phyloP scores from a whole-genome alignment of 2,888 invertebrate species.

The Heteromyza rotundicornis region DNA sequence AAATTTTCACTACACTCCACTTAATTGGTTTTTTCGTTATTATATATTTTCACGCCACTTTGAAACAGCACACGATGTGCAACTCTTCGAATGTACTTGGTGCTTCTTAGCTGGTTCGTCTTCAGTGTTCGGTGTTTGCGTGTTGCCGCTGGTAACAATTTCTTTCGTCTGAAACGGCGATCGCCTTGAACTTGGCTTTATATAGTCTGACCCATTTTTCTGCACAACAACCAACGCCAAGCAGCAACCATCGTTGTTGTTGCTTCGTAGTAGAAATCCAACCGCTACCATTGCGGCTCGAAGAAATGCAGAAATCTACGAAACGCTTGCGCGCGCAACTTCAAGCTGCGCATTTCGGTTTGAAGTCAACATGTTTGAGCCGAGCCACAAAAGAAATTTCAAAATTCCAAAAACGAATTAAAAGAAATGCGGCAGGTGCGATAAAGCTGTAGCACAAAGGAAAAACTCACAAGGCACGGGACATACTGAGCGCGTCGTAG shows the following conservation, averaged over 20 bases:
- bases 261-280: not conserved
- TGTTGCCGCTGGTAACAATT: conserved; percentile 36
- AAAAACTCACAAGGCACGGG: no score
- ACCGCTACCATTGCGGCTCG: not conserved
- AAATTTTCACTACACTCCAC: not conserved
- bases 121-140: no score
- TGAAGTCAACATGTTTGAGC: not conserved
- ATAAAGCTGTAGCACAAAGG: no score
- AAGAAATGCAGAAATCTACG: conserved; percentile 3
- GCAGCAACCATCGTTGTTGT: not conserved
- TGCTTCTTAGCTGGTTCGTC: no score
- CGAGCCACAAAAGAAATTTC: not conserved
- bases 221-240: conserved; percentile 12
- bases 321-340: not conserved
- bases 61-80: not conserved
- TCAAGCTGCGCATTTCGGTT: not conserved
- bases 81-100: not conserved
- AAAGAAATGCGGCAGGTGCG: not conserved
- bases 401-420: not conserved
- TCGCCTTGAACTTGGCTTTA: conserved; percentile 84
- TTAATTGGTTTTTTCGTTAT: not conserved
- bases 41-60: not conserved
- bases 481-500: no score
- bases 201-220: conserved; percentile 80
- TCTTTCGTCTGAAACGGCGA: conserved; percentile 66